phyloP scores from a whole-genome alignment of 1,140 invertebrate species.

The Chironomus striatipennis region DNA sequence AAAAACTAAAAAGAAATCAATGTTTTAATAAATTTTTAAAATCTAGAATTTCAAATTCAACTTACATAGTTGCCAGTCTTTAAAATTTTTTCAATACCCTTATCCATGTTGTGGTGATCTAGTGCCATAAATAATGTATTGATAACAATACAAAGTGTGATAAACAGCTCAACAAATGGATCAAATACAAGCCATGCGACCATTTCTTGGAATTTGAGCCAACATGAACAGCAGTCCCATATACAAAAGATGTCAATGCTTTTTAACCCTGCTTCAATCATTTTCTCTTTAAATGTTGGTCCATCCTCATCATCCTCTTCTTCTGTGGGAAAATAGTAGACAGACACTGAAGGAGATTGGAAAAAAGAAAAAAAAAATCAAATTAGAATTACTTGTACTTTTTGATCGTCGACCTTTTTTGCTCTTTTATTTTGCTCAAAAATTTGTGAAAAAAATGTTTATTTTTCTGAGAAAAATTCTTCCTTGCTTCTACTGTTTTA shows the following conservation, averaged over 20 bases:
- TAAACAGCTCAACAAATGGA: conserved; percentile 96
- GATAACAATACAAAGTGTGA: conserved; percentile 94
- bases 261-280: conserved; percentile 62
- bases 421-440: neutral
- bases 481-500: neutral
- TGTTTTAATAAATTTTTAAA: neutral
- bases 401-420: conserved; percentile 31
- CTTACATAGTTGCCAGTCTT: conserved; percentile 92
- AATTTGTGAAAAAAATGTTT: neutral
- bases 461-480: conserved; percentile 2
- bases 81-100: conserved; percentile 72
- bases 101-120: conserved; percentile 91
- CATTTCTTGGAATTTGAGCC: conserved; percentile 83
- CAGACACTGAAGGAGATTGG: conserved; percentile 67
- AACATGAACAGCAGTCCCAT: conserved; percentile 91
- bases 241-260: conserved; percentile 90
- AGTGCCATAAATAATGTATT: conserved; percentile 98
- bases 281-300: conserved; percentile 77
- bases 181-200: conserved; percentile 91
- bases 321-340: conserved; percentile 86
- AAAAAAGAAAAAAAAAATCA: conserved; percentile 53
- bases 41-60: conserved; percentile 33
- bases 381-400: conserved; percentile 50
- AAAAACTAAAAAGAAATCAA: conserved; percentile 69
- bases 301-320: conserved; percentile 82